Evolutionary conservation across 1,140 invertebrate species (phyloP).

Genomic region (Aphelenchoides besseyi): DNA sequence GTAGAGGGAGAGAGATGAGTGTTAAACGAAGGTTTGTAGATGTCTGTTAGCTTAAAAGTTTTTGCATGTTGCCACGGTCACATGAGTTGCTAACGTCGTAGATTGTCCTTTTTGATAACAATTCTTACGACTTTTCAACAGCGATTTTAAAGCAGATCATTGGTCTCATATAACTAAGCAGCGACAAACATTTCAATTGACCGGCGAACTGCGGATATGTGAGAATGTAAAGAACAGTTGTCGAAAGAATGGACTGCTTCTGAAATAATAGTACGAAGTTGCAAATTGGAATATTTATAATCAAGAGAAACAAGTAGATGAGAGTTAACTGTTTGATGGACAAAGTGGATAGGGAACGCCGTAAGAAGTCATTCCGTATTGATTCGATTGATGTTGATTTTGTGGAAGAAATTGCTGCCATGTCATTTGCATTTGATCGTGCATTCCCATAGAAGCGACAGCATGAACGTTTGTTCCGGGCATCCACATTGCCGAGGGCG

Average conservation of each 20-base stretch:
- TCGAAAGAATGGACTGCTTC: not conserved
- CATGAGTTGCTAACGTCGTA: too few species aligned
- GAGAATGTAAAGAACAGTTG: not conserved
- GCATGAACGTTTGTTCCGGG: not conserved
- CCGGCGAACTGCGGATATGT: not conserved
- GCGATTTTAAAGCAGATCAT: too few species aligned
- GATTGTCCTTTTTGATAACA: too few species aligned
- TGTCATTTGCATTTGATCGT: not conserved
- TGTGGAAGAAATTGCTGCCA: not conserved
- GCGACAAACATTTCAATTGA: not conserved
- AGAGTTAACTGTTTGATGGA: not conserved
- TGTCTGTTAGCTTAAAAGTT: too few species aligned
- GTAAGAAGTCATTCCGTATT: constrained; percentile 5
- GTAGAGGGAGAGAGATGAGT: too few species aligned
- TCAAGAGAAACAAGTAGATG: not conserved
- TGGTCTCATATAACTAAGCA: too few species aligned
- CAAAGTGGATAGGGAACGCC: constrained; percentile 3
- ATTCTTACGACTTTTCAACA: too few species aligned
- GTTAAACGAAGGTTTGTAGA: too few species aligned
- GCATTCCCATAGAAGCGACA: not conserved
- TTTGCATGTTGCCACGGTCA: too few species aligned
- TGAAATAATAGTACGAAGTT: too few species aligned
- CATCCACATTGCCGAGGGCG: not conserved
- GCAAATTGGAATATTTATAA: too few species aligned
- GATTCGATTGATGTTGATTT: not conserved